Evolutionary conservation across 2,113 vertebrate species (phyloP), one percentile per base, ranked within the genome.

Genomic region (Sceloporus undulatus): DNA sequence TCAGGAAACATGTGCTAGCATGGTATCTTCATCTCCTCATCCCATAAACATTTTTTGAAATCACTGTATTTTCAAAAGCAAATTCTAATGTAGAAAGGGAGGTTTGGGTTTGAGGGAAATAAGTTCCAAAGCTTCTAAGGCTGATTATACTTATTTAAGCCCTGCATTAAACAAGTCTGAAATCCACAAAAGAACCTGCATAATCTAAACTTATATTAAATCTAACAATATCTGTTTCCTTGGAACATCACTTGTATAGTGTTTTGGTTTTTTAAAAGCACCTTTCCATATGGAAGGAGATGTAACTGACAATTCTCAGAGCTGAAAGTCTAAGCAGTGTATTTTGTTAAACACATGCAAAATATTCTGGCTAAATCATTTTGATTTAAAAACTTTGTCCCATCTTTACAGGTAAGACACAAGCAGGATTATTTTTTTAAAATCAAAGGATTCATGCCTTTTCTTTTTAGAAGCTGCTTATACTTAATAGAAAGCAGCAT

Each of bases 401-500:
- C n/a, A 56, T 38, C 2, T 68, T 68, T 83, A 34, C 19, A 84
- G 81, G 96, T 97, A 96, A 94, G 93, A 91, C 79, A 95, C 93
- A 93, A 95, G 93, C 94, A 85, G 93, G 95, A 0, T 13, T 81
- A 82, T 89, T 87, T 91, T 88, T 91, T 91, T 93, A 93, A 93
- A 92, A 82, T 82, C 91, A 93, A 82, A 93, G 77, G 38, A 87
- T 34, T 66, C 92, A 91, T 88, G 56, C 91, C 92, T 89, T 85
- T 94, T 79, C 92, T 91, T 90, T 95, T 92, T 92, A 91, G 95
- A 90, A 84, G 89, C 95, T 92, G 95, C 96, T 97, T 97, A 96
- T 97, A 96, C 92, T 97, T 97, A 97, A 97, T 97, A 97, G 97
- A 98, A 97, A 97, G 97, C 97, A 97, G 97, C 95, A 94, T 97